Percentiles rank a stretch among this genome's conserved stretches.
Conservation (phyloP, 2,113 vertebrate genomes). For the Azemiops feae region DNA sequence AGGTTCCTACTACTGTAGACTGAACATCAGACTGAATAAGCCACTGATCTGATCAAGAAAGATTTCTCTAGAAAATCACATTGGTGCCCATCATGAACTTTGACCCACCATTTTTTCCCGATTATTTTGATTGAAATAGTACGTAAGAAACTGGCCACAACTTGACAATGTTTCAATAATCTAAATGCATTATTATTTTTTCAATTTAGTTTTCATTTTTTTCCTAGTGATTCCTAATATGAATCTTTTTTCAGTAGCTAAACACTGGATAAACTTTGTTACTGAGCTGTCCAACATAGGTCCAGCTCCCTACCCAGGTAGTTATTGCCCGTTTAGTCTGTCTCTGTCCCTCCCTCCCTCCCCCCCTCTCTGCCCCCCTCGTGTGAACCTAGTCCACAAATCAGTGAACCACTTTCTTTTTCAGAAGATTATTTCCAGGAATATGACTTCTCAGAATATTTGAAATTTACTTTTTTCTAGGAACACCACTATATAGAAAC, state of each 20-base stretch:
- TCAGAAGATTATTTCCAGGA: neutral
- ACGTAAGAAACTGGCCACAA: neutral
- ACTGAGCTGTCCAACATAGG: too few species aligned
- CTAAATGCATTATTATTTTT: neutral
- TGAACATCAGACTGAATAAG: neutral
- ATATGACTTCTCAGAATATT: neutral
- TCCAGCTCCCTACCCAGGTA: too few species aligned
- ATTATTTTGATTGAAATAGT: neutral
- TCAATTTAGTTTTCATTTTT: neutral
- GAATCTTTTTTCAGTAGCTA: too few species aligned
- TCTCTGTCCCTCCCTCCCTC: neutral
- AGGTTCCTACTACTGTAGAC: neutral
- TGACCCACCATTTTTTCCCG: neutral
- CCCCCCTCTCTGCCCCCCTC: too few species aligned
- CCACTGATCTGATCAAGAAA: neutral
- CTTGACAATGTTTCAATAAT: neutral
- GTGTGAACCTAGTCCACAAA: neutral
- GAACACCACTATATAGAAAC: neutral
- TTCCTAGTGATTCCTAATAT: neutral
- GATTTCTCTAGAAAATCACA: neutral
- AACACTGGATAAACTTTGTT: too few species aligned
- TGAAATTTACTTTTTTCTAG: neutral
- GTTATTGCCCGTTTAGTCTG: too few species aligned
- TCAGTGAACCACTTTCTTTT: neutral
- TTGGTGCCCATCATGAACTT: neutral